phyloP scores from a whole-genome alignment of 2,113 vertebrate genomes.

The Furnarius figulus region DNA sequence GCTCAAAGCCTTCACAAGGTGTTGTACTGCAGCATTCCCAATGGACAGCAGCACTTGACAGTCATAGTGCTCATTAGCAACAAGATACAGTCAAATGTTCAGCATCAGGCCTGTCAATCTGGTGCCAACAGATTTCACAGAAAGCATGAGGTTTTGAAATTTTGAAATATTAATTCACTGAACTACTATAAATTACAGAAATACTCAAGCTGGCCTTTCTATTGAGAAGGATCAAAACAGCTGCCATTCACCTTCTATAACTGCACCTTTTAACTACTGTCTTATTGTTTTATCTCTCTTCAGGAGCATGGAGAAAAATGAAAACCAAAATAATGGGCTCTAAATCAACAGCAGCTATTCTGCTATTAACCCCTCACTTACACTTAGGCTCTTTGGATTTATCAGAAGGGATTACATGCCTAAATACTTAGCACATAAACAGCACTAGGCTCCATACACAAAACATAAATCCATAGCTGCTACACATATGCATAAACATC shows the following conservation, averaged over 20 bases:
- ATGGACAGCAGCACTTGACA: background rate
- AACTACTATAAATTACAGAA: background rate
- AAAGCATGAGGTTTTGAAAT: background rate
- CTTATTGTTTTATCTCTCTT: background rate
- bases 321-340: background rate
- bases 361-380: background rate
- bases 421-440: background rate
- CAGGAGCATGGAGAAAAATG: background rate
- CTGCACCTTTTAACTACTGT: background rate
- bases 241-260: background rate
- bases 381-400: background rate
- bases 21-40: background rate
- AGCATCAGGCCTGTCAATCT: background rate
- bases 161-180: background rate
- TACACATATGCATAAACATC: background rate
- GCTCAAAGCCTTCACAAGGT: background rate
- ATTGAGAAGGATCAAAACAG: background rate
- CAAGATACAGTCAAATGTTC: background rate
- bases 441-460: background rate
- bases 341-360: background rate
- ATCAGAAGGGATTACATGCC: background rate
- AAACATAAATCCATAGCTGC: background rate
- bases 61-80: background rate
- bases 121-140: background rate
- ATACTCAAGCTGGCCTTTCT: background rate